Evolutionary conservation across 2,888 invertebrate genomes (phyloP).

Genomic region (Hirtodrosophila duncani): DNA sequence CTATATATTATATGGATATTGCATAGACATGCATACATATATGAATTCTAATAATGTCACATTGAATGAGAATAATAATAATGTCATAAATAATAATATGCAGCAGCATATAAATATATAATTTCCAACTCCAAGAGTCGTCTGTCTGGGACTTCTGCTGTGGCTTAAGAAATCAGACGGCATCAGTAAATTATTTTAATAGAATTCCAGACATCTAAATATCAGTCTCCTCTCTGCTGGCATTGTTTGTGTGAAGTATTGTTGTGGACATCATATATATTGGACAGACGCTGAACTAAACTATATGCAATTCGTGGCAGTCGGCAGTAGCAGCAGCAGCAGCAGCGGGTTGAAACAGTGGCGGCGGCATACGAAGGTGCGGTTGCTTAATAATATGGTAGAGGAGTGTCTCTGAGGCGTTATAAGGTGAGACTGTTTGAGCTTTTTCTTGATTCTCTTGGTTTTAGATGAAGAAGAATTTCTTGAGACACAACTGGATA

Average conservation of each 20-base stretch:
- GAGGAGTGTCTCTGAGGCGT: too few species aligned
- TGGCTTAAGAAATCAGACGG: constrained; percentile 23
- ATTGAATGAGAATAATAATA: constrained; percentile 51
- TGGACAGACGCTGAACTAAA: constrained; percentile 17
- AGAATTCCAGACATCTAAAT: constrained; percentile 56
- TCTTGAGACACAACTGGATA: too few species aligned
- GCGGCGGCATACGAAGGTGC: too few species aligned
- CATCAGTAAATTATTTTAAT: constrained; percentile 57
- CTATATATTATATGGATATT: not conserved
- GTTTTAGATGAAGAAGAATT: too few species aligned
- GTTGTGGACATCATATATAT: constrained; percentile 24
- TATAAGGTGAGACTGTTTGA: too few species aligned
- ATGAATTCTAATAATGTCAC: constrained; percentile 39
- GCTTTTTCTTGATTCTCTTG: too few species aligned
- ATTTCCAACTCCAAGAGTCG: not conserved
- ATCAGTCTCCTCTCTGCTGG: constrained; percentile 13
- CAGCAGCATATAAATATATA: not conserved
- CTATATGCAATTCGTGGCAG: constrained; percentile 9
- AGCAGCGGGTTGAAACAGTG: constrained; percentile 11
- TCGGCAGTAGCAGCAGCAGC: too few species aligned
- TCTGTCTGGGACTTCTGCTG: not conserved
- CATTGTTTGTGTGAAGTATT: constrained; percentile 32
- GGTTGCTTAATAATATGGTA: too few species aligned
- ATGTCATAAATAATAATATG: constrained; percentile 44
- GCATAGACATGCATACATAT: not conserved